Evolutionary conservation across 1,140 invertebrate species (phyloP).

Genomic region (Zophobas atratus): DNA sequence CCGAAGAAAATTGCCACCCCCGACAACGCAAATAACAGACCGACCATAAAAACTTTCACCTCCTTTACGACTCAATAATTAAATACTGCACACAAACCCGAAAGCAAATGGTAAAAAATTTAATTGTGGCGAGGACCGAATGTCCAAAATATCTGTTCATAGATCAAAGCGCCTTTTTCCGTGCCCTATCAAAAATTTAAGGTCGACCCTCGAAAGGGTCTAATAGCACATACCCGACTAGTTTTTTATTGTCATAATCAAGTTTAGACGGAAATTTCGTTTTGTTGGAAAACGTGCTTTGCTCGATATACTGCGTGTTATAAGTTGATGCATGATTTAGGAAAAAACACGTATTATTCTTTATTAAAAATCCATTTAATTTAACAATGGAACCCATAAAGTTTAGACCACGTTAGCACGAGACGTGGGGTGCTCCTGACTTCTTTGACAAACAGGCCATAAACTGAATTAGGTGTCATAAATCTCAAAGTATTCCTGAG

Average conservation of each 20-base stretch:
- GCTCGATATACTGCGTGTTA: not conserved
- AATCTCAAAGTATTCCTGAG: conserved; percentile 37
- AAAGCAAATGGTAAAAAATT: conserved; percentile 29
- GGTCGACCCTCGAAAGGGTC: conserved; percentile 23
- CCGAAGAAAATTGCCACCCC: conserved; percentile 28
- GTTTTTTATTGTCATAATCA: conserved; percentile 40
- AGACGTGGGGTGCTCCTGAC: conserved; percentile 20
- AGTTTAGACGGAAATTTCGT: conserved; percentile 8
- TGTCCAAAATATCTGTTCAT: conserved; percentile 32
- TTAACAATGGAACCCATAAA: conserved; percentile 24
- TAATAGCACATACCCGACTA: conserved; percentile 39
- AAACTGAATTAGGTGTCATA: conserved; percentile 40
- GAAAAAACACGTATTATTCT: conserved; percentile 13
- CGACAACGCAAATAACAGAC: conserved; percentile 16
- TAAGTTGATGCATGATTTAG: not conserved
- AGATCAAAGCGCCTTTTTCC: conserved; percentile 33
- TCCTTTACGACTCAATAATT: conserved; percentile 35
- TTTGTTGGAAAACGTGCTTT: conserved; percentile 5
- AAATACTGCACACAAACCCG: not conserved
- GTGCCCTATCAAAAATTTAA: conserved; percentile 36
- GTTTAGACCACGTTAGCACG: conserved; percentile 13
- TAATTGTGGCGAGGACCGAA: conserved; percentile 25
- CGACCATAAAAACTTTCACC: conserved; percentile 27
- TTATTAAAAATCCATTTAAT: conserved; percentile 41
- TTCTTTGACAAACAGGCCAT: conserved; percentile 38